phyloP scores from a whole-genome alignment of 2,888 invertebrate genomes.

The Himalopsyche japonica region DNA sequence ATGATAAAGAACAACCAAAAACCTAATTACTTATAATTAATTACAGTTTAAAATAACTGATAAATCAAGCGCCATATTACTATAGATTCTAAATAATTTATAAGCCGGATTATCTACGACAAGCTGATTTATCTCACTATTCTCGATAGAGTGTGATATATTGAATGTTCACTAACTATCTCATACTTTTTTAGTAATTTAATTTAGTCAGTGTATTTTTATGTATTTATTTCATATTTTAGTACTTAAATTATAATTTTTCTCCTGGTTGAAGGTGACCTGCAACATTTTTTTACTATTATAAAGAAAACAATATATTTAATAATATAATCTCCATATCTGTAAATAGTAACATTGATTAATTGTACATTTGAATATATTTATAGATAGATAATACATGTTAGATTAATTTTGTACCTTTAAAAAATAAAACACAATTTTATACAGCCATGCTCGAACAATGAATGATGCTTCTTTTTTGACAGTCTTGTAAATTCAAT shows the following conservation, averaged over 20 bases:
- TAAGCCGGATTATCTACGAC: no score
- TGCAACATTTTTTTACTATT: neutral
- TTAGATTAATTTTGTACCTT: neutral
- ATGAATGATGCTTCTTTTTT: neutral
- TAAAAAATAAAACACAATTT: neutral
- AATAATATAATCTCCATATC: neutral
- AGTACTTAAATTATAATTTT: neutral
- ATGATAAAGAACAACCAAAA: no score
- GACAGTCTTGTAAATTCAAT: no score
- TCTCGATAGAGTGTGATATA: neutral
- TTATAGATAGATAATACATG: neutral
- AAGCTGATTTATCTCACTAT: no score
- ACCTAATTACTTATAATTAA: no score
- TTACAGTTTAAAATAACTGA: no score
- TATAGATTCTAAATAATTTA: no score
- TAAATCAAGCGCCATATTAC: no score
- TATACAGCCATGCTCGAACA: neutral
- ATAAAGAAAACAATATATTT: neutral
- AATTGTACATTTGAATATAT: neutral
- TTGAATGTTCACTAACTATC: neutral
- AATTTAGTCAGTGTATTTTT: neutral
- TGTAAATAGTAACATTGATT: neutral
- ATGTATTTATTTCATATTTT: neutral
- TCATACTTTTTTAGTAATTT: neutral
- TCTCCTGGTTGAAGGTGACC: neutral